Conservation (phyloP, 1,140 invertebrate species). For the Doryteuthis pealeii region DNA sequence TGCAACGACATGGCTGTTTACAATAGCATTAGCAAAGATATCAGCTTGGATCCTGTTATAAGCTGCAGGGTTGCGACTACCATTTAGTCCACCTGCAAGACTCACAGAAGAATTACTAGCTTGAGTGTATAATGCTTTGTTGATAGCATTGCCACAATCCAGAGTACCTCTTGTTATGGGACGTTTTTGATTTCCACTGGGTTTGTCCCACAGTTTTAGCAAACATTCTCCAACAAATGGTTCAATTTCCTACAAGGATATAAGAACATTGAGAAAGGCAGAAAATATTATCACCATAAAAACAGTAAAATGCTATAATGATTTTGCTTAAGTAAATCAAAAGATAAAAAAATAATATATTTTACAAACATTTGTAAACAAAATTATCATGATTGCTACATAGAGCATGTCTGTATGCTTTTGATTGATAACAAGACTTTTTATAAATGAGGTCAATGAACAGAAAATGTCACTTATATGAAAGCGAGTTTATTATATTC, state of each 20-base stretch:
- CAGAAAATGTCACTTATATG: too few relatives aligned
- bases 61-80: neutral
- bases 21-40: neutral
- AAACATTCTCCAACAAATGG: conserved; percentile 60
- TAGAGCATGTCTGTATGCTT: too few relatives aligned
- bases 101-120: neutral
- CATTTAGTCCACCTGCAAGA: neutral
- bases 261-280: conserved; percentile 5
- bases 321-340: too few relatives aligned
- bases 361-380: too few relatives aligned
- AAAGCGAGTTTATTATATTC: too few relatives aligned
- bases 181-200: neutral
- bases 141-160: neutral
- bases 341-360: too few relatives aligned
- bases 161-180: neutral
- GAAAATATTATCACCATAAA: too few relatives aligned
- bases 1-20: too few relatives aligned
- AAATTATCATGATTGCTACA: too few relatives aligned
- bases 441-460: too few relatives aligned
- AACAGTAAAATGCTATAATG: too few relatives aligned
- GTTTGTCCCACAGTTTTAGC: conserved; percentile 60
- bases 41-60: neutral
- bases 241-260: conserved; percentile 61
- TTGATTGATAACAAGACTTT: too few relatives aligned
- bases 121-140: neutral